Evolutionary conservation across 1,140 invertebrate species (phyloP).

Genomic region (Drosophila nigromelanica): DNA sequence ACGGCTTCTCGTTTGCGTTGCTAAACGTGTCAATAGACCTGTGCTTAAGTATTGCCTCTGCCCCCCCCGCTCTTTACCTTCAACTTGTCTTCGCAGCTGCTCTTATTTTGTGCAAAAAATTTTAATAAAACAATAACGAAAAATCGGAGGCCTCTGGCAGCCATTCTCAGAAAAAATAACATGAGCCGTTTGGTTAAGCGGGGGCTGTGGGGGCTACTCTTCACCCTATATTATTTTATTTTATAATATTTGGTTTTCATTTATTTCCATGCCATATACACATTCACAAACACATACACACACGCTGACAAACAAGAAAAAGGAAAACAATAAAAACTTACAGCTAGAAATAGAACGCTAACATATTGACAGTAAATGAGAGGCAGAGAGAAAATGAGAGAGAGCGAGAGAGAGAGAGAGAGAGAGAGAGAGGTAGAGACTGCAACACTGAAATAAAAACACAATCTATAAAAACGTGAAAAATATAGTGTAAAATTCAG

Average conservation of each 20-base stretch:
- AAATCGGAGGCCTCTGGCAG: slow-evolving; percentile 7
- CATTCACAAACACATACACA: not conserved
- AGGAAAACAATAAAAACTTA: slow-evolving; percentile 21
- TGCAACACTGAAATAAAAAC: no score
- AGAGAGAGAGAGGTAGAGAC: no score
- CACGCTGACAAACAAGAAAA: not conserved
- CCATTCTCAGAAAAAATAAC: slow-evolving; percentile 8
- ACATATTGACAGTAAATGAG: slow-evolving; percentile 1
- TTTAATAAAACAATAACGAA: slow-evolving; percentile 16
- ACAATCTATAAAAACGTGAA: not conserved
- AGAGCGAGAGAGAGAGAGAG: not conserved
- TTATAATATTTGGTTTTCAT: slow-evolving; percentile 27
- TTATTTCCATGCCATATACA: slow-evolving; percentile 23
- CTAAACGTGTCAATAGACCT: slow-evolving; percentile 44
- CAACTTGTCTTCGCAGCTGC: not conserved
- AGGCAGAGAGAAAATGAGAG: not conserved
- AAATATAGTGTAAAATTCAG: not conserved
- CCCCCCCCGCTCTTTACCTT: not conserved
- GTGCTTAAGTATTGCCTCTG: slow-evolving; percentile 11
- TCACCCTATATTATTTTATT: slow-evolving; percentile 13
- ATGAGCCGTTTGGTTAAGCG: not conserved
- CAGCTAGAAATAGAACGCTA: slow-evolving; percentile 25
- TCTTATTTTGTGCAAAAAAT: slow-evolving; percentile 1
- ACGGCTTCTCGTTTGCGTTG: slow-evolving; percentile 26
- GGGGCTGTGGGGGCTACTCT: not conserved